phyloP scores from a whole-genome alignment of 1,140 invertebrate species.

The Macrotrachela quadricornifera region DNA sequence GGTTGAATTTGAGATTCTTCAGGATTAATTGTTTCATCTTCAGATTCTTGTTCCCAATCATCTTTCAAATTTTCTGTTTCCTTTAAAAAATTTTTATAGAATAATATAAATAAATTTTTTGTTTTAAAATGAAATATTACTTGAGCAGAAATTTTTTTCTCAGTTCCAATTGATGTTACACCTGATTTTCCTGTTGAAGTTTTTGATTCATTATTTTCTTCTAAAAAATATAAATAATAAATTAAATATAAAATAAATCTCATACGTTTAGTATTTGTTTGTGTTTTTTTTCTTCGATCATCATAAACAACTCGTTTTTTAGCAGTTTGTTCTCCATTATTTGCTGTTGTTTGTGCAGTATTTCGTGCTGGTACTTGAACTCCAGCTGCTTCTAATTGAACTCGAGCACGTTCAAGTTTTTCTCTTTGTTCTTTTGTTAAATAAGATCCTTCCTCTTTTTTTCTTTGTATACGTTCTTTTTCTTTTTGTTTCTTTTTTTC shows the following conservation, averaged over 20 bases:
- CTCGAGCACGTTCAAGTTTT: conserved; percentile 59
- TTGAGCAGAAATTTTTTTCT: not conserved
- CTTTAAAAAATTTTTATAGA: conserved; percentile 6
- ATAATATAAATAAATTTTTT: conserved; percentile 3
- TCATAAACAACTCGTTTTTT: not conserved
- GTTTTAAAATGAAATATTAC: not conserved
- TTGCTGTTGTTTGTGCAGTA: not conserved
- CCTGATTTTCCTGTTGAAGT: not conserved
- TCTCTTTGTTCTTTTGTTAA: conserved; percentile 64
- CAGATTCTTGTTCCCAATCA: conserved; percentile 13
- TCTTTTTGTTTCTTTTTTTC: conserved; percentile 78
- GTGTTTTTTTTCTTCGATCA: conserved; percentile 2
- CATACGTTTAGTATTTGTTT: not conserved
- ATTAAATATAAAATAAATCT: not conserved
- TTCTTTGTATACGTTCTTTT: conserved; percentile 68
- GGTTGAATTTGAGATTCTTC: conserved; percentile 12
- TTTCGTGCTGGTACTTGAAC: not conserved
- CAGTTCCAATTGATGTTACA: conserved; percentile 1
- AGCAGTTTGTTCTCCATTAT: not conserved
- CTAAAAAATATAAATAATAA: not conserved
- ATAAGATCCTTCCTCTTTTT: conserved; percentile 81
- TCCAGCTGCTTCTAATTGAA: conserved; percentile 49
- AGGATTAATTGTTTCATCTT: conserved; percentile 15
- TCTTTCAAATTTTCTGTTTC: conserved; percentile 16
- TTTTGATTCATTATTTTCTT: not conserved